These are phyloP conservation scores for Tipula unca DNA, from an alignment of 2,888 invertebrate species.

Conservation along the genomic window DNA sequence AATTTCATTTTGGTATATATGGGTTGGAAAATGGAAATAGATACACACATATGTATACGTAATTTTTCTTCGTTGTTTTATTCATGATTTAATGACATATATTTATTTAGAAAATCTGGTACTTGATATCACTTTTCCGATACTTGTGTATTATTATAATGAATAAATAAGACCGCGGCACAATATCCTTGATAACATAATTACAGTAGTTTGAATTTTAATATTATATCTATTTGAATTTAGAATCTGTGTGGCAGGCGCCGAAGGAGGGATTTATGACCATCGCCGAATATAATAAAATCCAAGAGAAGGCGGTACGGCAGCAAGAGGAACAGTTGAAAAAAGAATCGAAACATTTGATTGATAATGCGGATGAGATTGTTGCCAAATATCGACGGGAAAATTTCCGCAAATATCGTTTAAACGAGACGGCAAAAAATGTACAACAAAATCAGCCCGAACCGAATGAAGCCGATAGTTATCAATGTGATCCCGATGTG, in stretches of 20 bases:
- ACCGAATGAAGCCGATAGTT: slow-evolving; percentile 42
- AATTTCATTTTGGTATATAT: not conserved
- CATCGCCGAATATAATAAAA: slow-evolving; percentile 53
- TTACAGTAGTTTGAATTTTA: slow-evolving; percentile 18
- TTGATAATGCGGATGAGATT: slow-evolving; percentile 44
- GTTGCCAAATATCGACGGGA: slow-evolving; percentile 42
- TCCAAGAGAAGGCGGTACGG: slow-evolving; percentile 44
- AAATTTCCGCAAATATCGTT: slow-evolving; percentile 33
- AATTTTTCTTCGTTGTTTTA: not conserved
- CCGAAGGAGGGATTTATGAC: slow-evolving; percentile 65
- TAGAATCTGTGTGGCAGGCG: slow-evolving; percentile 68
- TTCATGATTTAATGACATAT: not conserved
- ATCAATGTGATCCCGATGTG: slow-evolving; percentile 43
- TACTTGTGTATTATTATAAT: not conserved
- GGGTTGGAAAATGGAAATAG: not conserved
- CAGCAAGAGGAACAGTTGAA: slow-evolving; percentile 44
- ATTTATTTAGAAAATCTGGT: not conserved
- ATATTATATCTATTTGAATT: slow-evolving; percentile 27
- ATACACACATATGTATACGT: not conserved
- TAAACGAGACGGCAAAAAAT: slow-evolving; percentile 29
- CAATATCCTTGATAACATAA: slow-evolving; percentile 17
- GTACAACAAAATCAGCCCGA: slow-evolving; percentile 41
- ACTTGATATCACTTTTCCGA: not conserved
- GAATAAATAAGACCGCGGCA: not conserved
- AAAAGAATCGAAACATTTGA: slow-evolving; percentile 40